Evolutionary conservation across 2,888 invertebrate genomes (phyloP), one percentile per base, ranked within the genome.

Genomic region (Zelleria hepariella): DNA sequence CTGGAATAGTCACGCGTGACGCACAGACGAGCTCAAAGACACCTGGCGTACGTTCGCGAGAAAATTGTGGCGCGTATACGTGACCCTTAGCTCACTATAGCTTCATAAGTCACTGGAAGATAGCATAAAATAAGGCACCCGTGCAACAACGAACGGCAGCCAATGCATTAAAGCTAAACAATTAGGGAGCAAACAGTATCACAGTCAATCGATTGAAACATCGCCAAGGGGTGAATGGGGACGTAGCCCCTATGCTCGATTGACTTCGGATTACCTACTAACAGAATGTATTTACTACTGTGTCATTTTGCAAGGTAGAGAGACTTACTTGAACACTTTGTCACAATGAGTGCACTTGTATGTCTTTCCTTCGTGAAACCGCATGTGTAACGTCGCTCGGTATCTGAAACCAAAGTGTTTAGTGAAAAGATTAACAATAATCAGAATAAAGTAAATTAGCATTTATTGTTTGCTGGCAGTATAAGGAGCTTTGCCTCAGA

Each of bases 261-360:
- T 32, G 32, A 32, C 5, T 5, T 10, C 10, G 32, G 5, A 32
- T 10, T 7, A 32, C 10, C 10, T 32, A 32, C 10, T 7, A 32
- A 32, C 6, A 32, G 10, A 7, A 32, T 32, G n/a, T 5, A 15
- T 48, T 5, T 15, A 48, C 7, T 48, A 48, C 15, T n/a, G 7
- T 15, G 4, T 48, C 4, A 18, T 6, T 48, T 10, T 48, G 7
- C 7, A 48, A 18, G 7, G n/a, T 4, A 10, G n/a, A n/a, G 42
- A 2, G 21, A 47, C 58, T 58, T 23, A 58, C 58, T 25, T 49
- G 58, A 58, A 58, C 5, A 51, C 25, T 15, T 58, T 26, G 26
- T 51, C 58, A 51, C 58, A 58, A 8, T 58, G 32, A 6, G 26
- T 24, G 18, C 58, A 58, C 10, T 26, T 26, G 52, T 58, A 58